Percentiles rank a stretch among this genome's conserved stretches.
These are phyloP conservation scores for Oenanthe melanoleuca DNA, from an alignment of 2,113 vertebrate genomes.

Conservation along the genomic window DNA sequence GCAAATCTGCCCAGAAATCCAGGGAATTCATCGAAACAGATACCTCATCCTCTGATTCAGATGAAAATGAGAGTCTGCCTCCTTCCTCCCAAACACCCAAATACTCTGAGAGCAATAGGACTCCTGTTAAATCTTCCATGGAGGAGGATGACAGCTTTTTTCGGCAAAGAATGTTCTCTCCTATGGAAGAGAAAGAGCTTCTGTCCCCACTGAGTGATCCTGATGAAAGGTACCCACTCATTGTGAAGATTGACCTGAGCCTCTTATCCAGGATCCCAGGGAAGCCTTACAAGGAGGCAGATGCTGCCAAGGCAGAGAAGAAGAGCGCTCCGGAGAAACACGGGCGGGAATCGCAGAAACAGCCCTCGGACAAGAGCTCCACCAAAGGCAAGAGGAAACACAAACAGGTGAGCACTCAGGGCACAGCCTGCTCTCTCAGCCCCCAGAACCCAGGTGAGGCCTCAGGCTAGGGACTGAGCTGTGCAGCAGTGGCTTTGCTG, in stretches of 20 bases:
- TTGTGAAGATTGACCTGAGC: constrained; percentile 97
- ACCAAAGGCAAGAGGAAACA: constrained; percentile 95
- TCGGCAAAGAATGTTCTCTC: constrained; percentile 89
- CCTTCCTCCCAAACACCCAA: constrained; percentile 96
- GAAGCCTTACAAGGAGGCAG: constrained; percentile 88
- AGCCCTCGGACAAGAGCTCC: constrained; percentile 83
- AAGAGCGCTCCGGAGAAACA: constrained; percentile 86
- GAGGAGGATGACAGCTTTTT: constrained; percentile 87
- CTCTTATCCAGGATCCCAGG: constrained; percentile 92
- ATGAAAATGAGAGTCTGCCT: constrained; percentile 95
- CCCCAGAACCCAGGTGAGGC: rapidly evolving
- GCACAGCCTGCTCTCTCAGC: not conserved
- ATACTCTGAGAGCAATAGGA: constrained; percentile 93
- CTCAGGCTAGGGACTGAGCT: rapidly evolving
- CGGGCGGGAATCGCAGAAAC: constrained; percentile 86
- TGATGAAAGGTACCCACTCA: constrained; percentile 89
- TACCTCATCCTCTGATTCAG: constrained; percentile 94
- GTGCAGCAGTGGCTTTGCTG: not conserved
- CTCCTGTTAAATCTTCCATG: constrained; percentile 84
- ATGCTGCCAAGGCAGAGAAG: constrained; percentile 86
- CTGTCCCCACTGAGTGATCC: constrained; percentile 94
- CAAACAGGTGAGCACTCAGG: constrained; percentile 73
- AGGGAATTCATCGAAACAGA: constrained; percentile 95
- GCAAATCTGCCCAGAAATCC: constrained; percentile 91
- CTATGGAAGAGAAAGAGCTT: constrained; percentile 95